Conservation (phyloP, 2,888 invertebrate species). For the Norana najaformis region DNA sequence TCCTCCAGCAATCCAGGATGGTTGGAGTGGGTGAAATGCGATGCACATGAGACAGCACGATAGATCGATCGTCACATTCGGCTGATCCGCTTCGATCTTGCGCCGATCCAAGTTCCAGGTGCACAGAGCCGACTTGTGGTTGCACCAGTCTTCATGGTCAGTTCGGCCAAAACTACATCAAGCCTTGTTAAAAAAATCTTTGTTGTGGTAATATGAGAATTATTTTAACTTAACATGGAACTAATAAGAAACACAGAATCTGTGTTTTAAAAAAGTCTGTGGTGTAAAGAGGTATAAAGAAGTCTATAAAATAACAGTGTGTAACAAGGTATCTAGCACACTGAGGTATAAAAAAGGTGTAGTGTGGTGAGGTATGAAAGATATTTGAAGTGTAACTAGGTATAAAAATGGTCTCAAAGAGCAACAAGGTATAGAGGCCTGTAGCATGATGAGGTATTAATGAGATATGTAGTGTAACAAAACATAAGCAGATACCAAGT, state of each 20-base stretch:
- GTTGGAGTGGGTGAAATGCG: slow-evolving; percentile 63
- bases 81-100: slow-evolving; percentile 59
- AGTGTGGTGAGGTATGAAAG: too few species aligned
- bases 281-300: too few species aligned
- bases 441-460: too few species aligned
- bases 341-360: too few species aligned
- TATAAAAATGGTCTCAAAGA: too few species aligned
- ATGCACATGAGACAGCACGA: slow-evolving; percentile 62
- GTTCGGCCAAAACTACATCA: slow-evolving; percentile 54
- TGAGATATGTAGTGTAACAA: too few species aligned
- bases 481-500: too few species aligned
- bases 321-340: too few species aligned
- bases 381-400: too few species aligned
- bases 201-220: not conserved
- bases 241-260: not conserved
- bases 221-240: not conserved
- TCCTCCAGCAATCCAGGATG: slow-evolving; percentile 62
- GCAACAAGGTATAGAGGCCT: too few species aligned
- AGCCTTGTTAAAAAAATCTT: not conserved
- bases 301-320: too few species aligned
- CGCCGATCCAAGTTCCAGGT: slow-evolving; percentile 62
- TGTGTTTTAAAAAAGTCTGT: too few species aligned
- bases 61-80: slow-evolving; percentile 61
- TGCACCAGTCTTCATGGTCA: slow-evolving; percentile 64
- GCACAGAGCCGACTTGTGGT: slow-evolving; percentile 59